These are phyloP conservation scores for Patagioenas fasciata DNA, from an alignment of 2,113 vertebrate species.

Conservation along the genomic window DNA sequence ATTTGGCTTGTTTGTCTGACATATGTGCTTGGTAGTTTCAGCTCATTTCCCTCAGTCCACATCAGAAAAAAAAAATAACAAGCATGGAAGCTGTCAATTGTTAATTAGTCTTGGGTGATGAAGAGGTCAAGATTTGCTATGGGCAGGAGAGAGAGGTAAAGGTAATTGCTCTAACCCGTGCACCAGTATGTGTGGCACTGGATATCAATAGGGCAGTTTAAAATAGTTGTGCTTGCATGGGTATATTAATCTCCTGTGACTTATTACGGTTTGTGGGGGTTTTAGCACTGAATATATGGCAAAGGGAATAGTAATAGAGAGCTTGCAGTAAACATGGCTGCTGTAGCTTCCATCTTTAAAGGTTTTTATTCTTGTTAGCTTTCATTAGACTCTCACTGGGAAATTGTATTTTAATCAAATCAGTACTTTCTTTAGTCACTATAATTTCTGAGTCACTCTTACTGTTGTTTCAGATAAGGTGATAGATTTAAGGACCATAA, in stretches of 20 bases:
- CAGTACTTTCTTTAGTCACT: not conserved
- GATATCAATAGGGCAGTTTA: not conserved
- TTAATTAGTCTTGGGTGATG: constrained; percentile 1
- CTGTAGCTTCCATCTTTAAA: not conserved
- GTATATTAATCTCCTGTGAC: not conserved
- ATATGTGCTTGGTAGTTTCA: not conserved
- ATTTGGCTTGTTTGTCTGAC: constrained; percentile 17
- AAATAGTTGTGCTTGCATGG: not conserved
- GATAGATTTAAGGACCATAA: not conserved
- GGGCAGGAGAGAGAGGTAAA: not conserved
- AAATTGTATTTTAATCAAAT: not conserved
- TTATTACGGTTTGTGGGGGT: not conserved
- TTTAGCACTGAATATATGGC: not conserved
- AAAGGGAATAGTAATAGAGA: not conserved
- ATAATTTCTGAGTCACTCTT: not conserved
- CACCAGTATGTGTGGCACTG: not conserved
- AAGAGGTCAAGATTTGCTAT: not conserved
- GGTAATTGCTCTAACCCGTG: not conserved
- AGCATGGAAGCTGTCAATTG: not conserved
- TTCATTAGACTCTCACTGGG: not conserved
- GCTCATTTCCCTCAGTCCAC: constrained; percentile 1
- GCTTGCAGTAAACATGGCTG: not conserved
- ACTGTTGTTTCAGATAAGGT: not conserved
- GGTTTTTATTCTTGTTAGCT: not conserved
- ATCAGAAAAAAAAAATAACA: not conserved